Conservation (phyloP, 2,888 invertebrate species). For the Helicoverpa assulta region DNA sequence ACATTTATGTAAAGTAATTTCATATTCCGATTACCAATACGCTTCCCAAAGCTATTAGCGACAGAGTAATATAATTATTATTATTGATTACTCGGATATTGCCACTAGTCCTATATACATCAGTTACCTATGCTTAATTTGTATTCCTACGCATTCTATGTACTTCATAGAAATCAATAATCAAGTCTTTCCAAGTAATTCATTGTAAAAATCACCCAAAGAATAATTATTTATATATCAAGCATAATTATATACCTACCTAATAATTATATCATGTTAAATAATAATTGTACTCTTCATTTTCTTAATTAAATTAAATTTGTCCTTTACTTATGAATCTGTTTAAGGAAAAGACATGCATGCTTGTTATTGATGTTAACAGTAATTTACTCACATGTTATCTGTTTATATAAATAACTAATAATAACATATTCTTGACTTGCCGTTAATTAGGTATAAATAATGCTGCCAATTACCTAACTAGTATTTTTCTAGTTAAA, state of each 20-base stretch:
- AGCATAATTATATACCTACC: no score
- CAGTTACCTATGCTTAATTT: neutral
- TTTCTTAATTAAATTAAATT: no score
- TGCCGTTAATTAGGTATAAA: neutral
- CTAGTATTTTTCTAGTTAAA: no score
- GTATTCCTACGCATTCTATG: no score
- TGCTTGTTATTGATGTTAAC: slow-evolving; percentile 1
- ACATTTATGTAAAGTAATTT: slow-evolving; percentile 2
- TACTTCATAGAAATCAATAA: no score
- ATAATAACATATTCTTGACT: neutral
- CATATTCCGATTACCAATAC: neutral
- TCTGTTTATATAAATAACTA: neutral
- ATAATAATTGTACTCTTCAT: no score
- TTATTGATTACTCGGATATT: neutral
- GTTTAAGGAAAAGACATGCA: neutral
- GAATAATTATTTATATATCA: no score
- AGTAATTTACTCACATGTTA: neutral
- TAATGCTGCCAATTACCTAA: neutral
- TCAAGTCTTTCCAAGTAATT: no score
- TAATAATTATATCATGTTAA: no score
- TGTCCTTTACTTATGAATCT: no score
- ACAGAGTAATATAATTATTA: slow-evolving; percentile 5
- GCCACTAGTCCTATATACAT: neutral
- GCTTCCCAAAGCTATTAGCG: slow-evolving; percentile 6
- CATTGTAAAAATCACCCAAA: no score